phyloP scores from a whole-genome alignment of 2,888 invertebrate genomes.

The Epinotia ramella region DNA sequence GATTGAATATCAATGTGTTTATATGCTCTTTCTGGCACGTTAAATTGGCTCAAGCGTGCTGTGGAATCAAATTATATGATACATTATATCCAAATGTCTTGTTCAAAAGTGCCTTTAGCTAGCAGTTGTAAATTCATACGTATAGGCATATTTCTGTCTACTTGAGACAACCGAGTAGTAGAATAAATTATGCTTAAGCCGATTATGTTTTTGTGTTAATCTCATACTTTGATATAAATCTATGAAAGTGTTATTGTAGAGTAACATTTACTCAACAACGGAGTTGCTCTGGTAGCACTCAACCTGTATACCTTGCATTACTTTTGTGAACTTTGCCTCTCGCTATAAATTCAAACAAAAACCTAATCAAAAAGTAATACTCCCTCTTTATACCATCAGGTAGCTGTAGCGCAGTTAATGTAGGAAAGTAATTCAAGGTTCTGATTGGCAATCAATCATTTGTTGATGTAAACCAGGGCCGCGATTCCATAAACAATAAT shows the following conservation, averaged over 20 bases:
- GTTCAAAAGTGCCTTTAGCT: too few species aligned
- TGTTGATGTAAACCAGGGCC: neutral
- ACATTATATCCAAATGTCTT: too few species aligned
- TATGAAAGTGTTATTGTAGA: neutral
- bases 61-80: too few species aligned
- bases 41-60: too few species aligned
- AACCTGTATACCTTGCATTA: neutral
- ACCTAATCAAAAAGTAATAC: constrained; percentile 45
- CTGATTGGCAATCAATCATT: constrained; percentile 14
- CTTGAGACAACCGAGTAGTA: too few species aligned
- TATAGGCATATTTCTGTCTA: too few species aligned
- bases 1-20: neutral
- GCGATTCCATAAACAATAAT: neutral
- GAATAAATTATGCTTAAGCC: too few species aligned
- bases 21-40: too few species aligned
- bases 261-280: neutral
- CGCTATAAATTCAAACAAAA: constrained; percentile 55
- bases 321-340: constrained; percentile 14
- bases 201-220: too few species aligned
- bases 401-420: neutral
- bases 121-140: too few species aligned
- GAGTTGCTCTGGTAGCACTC: neutral
- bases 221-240: too few species aligned
- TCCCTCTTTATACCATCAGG: constrained; percentile 43
- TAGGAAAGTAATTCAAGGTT: constrained; percentile 1